Percentiles rank a stretch among this genome's conserved stretches.
phyloP scores from a whole-genome alignment of 1,140 invertebrate genomes.

The Bombus balteatus region DNA sequence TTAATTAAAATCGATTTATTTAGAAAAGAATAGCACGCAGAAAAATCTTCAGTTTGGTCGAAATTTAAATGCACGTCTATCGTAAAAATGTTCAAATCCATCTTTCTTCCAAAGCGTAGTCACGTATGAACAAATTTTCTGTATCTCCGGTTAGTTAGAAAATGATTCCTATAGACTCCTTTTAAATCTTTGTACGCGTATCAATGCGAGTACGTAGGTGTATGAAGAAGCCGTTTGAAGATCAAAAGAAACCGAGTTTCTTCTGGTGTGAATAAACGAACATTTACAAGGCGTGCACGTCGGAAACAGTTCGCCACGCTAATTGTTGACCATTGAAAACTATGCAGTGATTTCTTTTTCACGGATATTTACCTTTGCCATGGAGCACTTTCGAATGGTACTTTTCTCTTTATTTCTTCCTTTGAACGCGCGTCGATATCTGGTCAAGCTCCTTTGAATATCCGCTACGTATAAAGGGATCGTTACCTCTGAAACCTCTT shows the following conservation, averaged over 20 bases:
- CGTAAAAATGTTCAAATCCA: background rate
- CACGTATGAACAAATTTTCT: no score
- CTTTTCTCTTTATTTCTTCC: conserved; percentile 8
- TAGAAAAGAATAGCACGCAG: no score
- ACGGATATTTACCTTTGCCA: conserved; percentile 57
- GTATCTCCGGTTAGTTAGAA: background rate
- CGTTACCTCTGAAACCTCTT: conserved; percentile 38
- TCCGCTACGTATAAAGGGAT: conserved; percentile 21
- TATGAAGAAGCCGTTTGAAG: conserved; percentile 31
- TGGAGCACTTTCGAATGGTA: background rate
- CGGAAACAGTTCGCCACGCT: conserved; percentile 67
- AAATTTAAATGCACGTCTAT: no score
- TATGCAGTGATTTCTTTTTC: conserved; percentile 63
- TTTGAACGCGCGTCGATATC: conserved; percentile 24
- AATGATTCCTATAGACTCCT: background rate
- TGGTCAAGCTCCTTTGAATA: conserved; percentile 39
- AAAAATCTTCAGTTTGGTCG: no score
- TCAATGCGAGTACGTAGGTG: background rate
- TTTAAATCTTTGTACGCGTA: background rate
- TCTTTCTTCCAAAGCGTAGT: no score
- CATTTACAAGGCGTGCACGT: conserved; percentile 44
- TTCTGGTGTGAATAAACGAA: conserved; percentile 60
- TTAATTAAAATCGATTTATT: no score
- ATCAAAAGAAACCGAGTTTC: conserved; percentile 69
- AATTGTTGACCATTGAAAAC: conserved; percentile 72